Conservation (phyloP, 2,797 vertebrate species). For the Centroberyx gerrardi region DNA sequence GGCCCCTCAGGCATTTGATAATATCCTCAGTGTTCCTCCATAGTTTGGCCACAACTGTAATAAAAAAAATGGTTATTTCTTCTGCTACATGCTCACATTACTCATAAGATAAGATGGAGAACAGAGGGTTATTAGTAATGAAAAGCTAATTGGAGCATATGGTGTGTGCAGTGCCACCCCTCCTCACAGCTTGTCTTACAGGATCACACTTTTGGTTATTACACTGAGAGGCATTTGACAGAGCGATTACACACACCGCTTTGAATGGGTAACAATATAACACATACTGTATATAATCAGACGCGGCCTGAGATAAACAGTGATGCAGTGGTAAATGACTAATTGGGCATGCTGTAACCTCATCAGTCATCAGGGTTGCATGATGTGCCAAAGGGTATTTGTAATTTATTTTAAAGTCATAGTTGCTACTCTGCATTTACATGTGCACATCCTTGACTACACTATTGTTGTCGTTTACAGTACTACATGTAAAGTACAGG, state of each 20-base stretch:
- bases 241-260: slow-evolving; percentile 65
- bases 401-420: slow-evolving; percentile 32
- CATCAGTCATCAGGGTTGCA: slow-evolving; percentile 38
- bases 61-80: not conserved
- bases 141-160: slow-evolving; percentile 67
- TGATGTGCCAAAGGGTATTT: not conserved
- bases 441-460: slow-evolving; percentile 10
- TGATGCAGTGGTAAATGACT: slow-evolving; percentile 28
- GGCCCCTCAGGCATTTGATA: no score
- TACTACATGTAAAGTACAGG: no score
- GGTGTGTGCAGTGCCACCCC: slow-evolving; percentile 52
- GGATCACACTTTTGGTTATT: slow-evolving; percentile 73
- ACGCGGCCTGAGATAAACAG: slow-evolving; percentile 56
- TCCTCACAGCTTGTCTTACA: slow-evolving; percentile 76
- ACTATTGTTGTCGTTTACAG: slow-evolving; percentile 37
- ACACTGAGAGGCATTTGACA: slow-evolving; percentile 56
- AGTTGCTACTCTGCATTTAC: slow-evolving; percentile 25
- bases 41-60: no score
- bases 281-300: slow-evolving; percentile 57
- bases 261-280: slow-evolving; percentile 60
- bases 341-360: slow-evolving; percentile 25
- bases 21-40: no score
- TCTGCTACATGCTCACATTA: slow-evolving; percentile 7
- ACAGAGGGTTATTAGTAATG: slow-evolving; percentile 33
- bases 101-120: slow-evolving; percentile 9